Conservation (phyloP, 1,140 invertebrate species). For the Trichonephila clavata region DNA sequence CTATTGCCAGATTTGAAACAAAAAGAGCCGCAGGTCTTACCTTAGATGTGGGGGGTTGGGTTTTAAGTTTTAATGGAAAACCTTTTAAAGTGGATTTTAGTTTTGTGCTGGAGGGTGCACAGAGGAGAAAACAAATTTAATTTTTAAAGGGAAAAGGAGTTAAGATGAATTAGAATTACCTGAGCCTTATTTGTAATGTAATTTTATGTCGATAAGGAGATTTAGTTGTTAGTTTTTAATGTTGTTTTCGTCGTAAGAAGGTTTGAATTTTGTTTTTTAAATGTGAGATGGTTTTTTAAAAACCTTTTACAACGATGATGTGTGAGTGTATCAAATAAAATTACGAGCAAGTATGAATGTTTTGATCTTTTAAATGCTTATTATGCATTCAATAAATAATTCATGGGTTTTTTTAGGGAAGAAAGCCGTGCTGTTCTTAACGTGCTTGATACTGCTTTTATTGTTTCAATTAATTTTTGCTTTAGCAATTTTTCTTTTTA, state of each 20-base stretch:
- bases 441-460: no score
- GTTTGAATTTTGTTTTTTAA: background rate
- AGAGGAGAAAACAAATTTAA: conserved; percentile 21
- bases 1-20: conserved; percentile 14
- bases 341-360: no score
- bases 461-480: no score
- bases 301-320: no score
- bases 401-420: no score
- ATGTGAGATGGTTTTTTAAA: no score
- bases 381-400: no score
- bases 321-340: no score
- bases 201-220: background rate
- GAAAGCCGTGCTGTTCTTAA: no score
- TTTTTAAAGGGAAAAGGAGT: background rate
- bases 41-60: background rate
- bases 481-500: no score
- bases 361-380: no score
- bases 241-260: background rate
- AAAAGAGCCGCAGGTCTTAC: conserved; percentile 60
- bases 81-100: conserved; percentile 45
- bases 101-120: background rate
- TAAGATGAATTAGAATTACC: background rate
- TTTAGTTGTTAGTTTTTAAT: background rate
- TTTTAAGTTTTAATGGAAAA: conserved; percentile 59
- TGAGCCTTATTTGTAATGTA: background rate